Evolutionary conservation across 2,113 vertebrate genomes (phyloP).

Genomic region (Cheilinus undulatus): DNA sequence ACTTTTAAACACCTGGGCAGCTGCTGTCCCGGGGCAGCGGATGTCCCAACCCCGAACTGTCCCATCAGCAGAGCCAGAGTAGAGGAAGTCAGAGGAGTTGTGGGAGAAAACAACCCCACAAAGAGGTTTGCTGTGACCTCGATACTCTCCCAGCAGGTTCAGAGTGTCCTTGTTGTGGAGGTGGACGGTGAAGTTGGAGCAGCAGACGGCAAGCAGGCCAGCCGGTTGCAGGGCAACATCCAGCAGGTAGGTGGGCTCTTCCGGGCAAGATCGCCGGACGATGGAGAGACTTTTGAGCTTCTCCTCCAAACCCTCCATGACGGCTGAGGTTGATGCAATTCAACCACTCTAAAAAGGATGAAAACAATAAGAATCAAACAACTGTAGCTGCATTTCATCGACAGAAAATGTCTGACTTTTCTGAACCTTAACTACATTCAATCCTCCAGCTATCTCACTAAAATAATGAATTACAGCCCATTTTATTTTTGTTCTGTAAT

Average conservation of each 20-base stretch:
- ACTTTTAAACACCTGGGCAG: conserved; percentile 84
- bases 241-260: conserved; percentile 78
- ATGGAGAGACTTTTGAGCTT: conserved; percentile 85
- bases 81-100: conserved; percentile 73
- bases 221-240: conserved; percentile 66
- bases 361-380: background rate
- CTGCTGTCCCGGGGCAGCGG: conserved; percentile 74
- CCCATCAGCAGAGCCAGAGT: conserved; percentile 88
- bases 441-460: too few species aligned
- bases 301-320: conserved; percentile 86
- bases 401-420: too few species aligned
- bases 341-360: background rate
- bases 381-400: background rate
- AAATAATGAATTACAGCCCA: too few species aligned
- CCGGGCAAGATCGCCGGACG: conserved; percentile 74
- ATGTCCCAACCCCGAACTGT: conserved; percentile 88
- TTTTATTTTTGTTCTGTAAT: too few species aligned
- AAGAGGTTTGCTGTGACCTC: conserved; percentile 71
- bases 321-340: background rate
- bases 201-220: conserved; percentile 83
- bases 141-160: conserved; percentile 76
- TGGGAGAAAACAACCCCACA: conserved; percentile 85
- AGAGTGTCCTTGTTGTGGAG: conserved; percentile 87
- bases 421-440: too few species aligned
- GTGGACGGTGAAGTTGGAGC: conserved; percentile 84